Evolutionary conservation across 2,888 invertebrate species (phyloP).

Genomic region (Cremastinae sp.): DNA sequence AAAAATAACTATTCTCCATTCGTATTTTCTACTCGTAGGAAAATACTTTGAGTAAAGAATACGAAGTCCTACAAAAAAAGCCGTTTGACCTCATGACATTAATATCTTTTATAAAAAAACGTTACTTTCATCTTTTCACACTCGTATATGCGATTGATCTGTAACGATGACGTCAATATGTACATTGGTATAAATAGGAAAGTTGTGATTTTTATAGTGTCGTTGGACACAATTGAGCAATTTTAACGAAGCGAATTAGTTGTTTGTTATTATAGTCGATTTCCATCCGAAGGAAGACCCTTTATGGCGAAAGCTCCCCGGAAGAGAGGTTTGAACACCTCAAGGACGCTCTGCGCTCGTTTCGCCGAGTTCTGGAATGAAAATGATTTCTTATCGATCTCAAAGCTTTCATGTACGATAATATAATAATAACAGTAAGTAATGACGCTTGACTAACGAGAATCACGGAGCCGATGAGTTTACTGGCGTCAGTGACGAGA

Average conservation of each 20-base stretch:
- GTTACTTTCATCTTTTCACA: too few relatives aligned
- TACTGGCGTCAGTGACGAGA: slow-evolving; percentile 85
- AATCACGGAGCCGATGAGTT: slow-evolving; percentile 85
- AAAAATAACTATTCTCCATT: not conserved
- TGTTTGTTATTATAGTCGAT: not conserved
- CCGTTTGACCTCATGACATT: too few relatives aligned
- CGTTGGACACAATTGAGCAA: slow-evolving; percentile 45
- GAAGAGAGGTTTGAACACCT: slow-evolving; percentile 88
- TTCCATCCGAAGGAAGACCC: slow-evolving; percentile 82
- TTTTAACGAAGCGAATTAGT: slow-evolving; percentile 2
- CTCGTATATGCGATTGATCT: too few relatives aligned
- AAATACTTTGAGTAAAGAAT: not conserved
- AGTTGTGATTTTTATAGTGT: not conserved
- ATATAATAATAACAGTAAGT: not conserved
- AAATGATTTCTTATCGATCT: not conserved
- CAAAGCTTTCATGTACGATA: not conserved
- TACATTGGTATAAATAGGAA: not conserved
- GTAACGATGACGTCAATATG: too few relatives aligned
- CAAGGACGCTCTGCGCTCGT: slow-evolving; percentile 86
- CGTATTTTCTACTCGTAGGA: not conserved
- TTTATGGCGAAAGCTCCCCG: slow-evolving; percentile 88
- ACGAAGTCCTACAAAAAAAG: too few relatives aligned
- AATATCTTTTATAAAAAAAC: too few relatives aligned
- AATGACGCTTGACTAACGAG: slow-evolving; percentile 81
- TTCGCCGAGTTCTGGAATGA: slow-evolving; percentile 88